Percentiles rank a stretch among this genome's conserved stretches.
These are phyloP conservation scores for Notoglanidium macrostoma DNA, from an alignment of 2,797 vertebrate species.

Conservation along the genomic window DNA sequence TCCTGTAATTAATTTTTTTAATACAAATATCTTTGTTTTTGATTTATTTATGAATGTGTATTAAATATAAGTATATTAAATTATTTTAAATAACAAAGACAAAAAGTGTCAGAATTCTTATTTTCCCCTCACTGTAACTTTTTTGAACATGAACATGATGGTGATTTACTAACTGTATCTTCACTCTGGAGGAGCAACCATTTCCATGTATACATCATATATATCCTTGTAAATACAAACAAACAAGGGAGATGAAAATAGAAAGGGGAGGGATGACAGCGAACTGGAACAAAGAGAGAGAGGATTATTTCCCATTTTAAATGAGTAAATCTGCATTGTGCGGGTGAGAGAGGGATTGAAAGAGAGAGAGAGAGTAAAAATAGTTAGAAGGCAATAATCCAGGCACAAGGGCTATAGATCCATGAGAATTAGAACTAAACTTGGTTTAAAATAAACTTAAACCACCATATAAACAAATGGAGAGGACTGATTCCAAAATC, in stretches of 20 bases:
- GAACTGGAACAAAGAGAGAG: constrained; percentile 29
- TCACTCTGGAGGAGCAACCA: constrained; percentile 1
- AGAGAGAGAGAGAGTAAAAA: constrained; percentile 39
- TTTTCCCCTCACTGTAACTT: background rate
- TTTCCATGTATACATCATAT: constrained; percentile 18
- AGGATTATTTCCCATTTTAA: constrained; percentile 72
- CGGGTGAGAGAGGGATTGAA: constrained; percentile 6
- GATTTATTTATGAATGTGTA: background rate
- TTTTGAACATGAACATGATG: background rate
- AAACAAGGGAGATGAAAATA: constrained; percentile 26
- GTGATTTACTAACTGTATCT: constrained; percentile 7
- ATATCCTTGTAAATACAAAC: background rate
- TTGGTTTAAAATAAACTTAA: background rate
- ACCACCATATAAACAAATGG: background rate
- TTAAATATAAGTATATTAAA: background rate
- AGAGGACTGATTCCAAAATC: background rate
- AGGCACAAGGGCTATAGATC: constrained; percentile 27
- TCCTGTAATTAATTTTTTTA: no score
- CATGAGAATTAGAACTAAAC: constrained; percentile 17
- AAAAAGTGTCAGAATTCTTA: background rate
- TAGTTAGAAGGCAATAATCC: constrained; percentile 18
- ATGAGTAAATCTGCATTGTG: constrained; percentile 71
- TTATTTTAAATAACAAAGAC: background rate
- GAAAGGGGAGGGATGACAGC: constrained; percentile 22
- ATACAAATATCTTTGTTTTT: background rate